These are phyloP conservation scores for Dicrostonyx torquatus DNA, from an alignment of 2,797 vertebrate genomes.

Conservation along the genomic window DNA sequence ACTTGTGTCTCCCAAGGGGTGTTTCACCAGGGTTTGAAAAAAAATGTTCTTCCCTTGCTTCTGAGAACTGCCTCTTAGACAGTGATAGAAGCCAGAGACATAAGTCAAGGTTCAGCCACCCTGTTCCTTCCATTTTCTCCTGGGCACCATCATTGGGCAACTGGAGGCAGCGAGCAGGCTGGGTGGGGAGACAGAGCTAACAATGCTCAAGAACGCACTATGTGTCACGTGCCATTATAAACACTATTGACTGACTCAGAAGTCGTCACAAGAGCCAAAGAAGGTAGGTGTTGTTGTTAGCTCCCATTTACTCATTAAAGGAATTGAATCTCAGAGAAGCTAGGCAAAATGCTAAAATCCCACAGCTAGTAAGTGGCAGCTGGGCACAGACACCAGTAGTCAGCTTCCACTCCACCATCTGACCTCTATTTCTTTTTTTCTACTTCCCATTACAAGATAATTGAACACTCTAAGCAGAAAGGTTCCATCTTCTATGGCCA, in stretches of 20 bases:
- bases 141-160: not conserved
- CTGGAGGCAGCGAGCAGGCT: not conserved
- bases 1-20: not conserved
- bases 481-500: conserved; percentile 1
- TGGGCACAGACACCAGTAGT: conserved; percentile 8
- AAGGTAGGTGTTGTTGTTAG: not conserved
- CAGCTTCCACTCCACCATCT: not conserved
- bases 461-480: not conserved
- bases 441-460: conserved; percentile 48
- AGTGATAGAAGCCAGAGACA: not conserved
- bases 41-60: not conserved
- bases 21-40: not conserved
- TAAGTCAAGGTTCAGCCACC: not conserved
- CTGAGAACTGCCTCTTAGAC: not conserved
- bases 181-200: not conserved
- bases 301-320: conserved; percentile 7
- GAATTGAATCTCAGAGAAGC: not conserved
- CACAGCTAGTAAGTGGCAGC: conserved; percentile 1
- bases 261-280: conserved; percentile 31
- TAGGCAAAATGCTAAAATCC: conserved; percentile 27
- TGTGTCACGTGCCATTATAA: not conserved
- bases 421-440: conserved; percentile 19
- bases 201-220: not conserved
- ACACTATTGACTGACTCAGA: not conserved
- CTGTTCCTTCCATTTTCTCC: not conserved